Base-by-base conservation (phyloP, 2,888 invertebrate genomes). In the Endomychus coccineus region DNA sequence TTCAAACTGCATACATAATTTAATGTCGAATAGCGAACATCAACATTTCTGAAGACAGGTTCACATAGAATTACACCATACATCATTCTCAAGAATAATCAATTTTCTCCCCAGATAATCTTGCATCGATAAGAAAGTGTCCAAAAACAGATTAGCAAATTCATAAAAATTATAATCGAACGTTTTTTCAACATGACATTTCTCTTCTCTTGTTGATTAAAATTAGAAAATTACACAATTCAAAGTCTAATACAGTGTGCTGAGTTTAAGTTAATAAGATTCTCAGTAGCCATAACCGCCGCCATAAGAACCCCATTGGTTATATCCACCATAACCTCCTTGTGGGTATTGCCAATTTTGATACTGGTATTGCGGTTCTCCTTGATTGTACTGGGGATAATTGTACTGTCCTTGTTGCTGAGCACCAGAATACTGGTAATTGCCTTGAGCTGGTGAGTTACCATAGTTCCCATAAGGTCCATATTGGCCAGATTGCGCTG, bases 331-430 rank as follows among this genome's bases (percentile, higher is more conserved):
- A 48, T 74, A 74, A 31, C 68, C 64, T 1, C 73, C 67, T 39
- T 74, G 73, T 21, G 67, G 67, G 46, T 71, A 70, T 43, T 73
- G 72, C 76, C 76, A 76, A 48, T 73, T 74, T 54, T 72, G 74
- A 49, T 75, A 76, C 42, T 68, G 67, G 49, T 74, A 74, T 41
- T 73, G 71, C n/a, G n/a, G n/a, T 34, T 66, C 67, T 36, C 71
- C 43, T 51, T 74, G 74, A 21, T 68, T 66, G 37, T 74, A 74
- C 48, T 74, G 73, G 16, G 70, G 73, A 45, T 70, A 69, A 27
- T 71, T 68, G 44, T 75, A 74, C 42, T 73, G 71, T 9, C 71
- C 67, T 41, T 70, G 58, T 3, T 63, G 59, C 43, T 64, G 63
- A 5, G 63, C 59, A 28, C 62, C 58, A 11, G 61, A 65, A 52